These are phyloP conservation scores for Manis pentadactyla DNA, from an alignment of 2,797 vertebrate genomes.

Conservation along the genomic window DNA sequence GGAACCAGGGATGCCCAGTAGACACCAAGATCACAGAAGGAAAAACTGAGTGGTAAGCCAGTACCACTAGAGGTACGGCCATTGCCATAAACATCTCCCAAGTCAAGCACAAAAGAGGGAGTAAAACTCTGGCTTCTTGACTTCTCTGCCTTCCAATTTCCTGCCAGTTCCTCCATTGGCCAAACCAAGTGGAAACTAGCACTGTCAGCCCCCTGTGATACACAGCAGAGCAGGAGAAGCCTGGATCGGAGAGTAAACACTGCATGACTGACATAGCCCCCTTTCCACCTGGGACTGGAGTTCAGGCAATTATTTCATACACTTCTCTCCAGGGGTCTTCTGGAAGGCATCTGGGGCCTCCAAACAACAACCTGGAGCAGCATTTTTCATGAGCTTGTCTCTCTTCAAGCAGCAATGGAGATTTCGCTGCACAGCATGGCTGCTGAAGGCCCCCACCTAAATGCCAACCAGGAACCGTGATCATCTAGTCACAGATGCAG, in stretches of 20 bases:
- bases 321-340: not conserved
- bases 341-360: not conserved
- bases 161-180: not conserved
- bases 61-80: not conserved
- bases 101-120: not conserved
- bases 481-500: not conserved
- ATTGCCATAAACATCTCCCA: not conserved
- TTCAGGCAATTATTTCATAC: not conserved
- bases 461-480: not conserved
- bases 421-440: not conserved
- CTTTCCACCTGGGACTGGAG: not conserved
- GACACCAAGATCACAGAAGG: not conserved
- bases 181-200: not conserved
- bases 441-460: not conserved
- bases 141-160: not conserved
- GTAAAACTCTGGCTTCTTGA: not conserved
- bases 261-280: not conserved
- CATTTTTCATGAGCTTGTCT: not conserved
- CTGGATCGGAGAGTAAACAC: not conserved
- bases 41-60: not conserved
- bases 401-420: not conserved
- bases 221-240: not conserved
- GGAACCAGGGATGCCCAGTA: not conserved
- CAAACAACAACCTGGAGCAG: not conserved
- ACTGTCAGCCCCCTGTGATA: not conserved